Conservation (phyloP, 2,113 vertebrate genomes). For the Arothron firmamentum region DNA sequence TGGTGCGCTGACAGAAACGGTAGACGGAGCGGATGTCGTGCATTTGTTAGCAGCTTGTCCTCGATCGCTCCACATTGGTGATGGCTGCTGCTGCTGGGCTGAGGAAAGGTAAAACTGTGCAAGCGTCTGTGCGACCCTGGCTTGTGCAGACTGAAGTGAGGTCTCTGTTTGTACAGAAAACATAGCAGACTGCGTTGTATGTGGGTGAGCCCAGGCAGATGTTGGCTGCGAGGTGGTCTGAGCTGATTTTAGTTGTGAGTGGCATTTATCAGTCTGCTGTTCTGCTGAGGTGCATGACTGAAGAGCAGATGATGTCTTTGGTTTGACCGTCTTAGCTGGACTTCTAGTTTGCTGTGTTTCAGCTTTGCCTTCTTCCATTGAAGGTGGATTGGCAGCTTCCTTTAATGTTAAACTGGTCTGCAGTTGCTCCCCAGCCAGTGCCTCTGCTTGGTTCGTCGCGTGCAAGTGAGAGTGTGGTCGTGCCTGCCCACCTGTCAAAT, state of each 20-base stretch:
- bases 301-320: background rate
- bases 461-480: constrained; percentile 36
- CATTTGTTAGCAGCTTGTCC: constrained; percentile 23
- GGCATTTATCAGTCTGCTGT: constrained; percentile 18
- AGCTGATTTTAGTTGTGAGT: constrained; percentile 15
- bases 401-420: constrained; percentile 12
- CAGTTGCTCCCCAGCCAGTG: constrained; percentile 1
- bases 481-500: constrained; percentile 47
- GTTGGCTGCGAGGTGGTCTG: constrained; percentile 24
- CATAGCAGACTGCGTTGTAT: constrained; percentile 27
- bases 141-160: constrained; percentile 22
- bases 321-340: constrained; percentile 33
- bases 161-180: constrained; percentile 23
- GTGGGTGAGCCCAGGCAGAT: constrained; percentile 6
- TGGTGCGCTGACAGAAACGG: background rate
- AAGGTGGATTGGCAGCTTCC: constrained; percentile 23
- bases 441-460: constrained; percentile 20
- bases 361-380: constrained; percentile 14
- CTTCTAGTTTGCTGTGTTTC: constrained; percentile 18
- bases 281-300: constrained; percentile 28
- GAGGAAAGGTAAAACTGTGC: constrained; percentile 42
- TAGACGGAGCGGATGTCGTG: constrained; percentile 3
- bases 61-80: constrained; percentile 38
- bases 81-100: constrained; percentile 46
- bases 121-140: constrained; percentile 18